Evolutionary conservation across 2,888 invertebrate species (phyloP), one percentile per base, ranked within the genome.

Genomic region (Nymphalis polychloros): DNA sequence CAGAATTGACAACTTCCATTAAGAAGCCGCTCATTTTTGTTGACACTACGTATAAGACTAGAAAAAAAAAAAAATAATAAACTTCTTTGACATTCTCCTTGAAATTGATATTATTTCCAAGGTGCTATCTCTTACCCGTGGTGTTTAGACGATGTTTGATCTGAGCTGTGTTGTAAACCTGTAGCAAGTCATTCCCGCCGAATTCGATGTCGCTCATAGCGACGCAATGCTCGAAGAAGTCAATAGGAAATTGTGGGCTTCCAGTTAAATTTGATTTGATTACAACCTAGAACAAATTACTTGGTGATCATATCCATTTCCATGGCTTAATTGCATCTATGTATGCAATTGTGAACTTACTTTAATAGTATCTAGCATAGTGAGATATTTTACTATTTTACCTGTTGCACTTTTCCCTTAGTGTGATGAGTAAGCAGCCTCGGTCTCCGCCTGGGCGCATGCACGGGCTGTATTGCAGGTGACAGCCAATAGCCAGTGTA

Each of bases 151-250:
- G 94, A 78, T 98, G 97, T 88, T 98, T 99, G 49, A 99, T 94
- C 87, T 99, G 99, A 20, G 96, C 96, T 0, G 96, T 95, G 81
- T 98, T 98, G 87, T 99, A 99, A 55, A 98, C 96, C 88, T 99
- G 98, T 10, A 99, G 89, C 0, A 99, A 90, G 89, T 99, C 99
- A 83, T 97, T 98, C 10, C 99, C 99, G 13, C 98, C 98, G 81
- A 97, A 98, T 85, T 99, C 99, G 0, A 98, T 95, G 79, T 99
- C 98, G 74, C 96, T 96, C 94, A 98, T 95, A 13, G 95, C 94
- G 65, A 96, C 96, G 84, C 98, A 98, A 82, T 98, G 97, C 85
- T 99, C 99, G 87, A 99, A 99, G 93, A 98, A 99, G 84, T 99
- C 99, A 49, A 98, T 96, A 0, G 98, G 98, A 87, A 99, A 98